Evolutionary conservation across 2,797 vertebrate genomes (phyloP).

Genomic region (Catharus ustulatus): DNA sequence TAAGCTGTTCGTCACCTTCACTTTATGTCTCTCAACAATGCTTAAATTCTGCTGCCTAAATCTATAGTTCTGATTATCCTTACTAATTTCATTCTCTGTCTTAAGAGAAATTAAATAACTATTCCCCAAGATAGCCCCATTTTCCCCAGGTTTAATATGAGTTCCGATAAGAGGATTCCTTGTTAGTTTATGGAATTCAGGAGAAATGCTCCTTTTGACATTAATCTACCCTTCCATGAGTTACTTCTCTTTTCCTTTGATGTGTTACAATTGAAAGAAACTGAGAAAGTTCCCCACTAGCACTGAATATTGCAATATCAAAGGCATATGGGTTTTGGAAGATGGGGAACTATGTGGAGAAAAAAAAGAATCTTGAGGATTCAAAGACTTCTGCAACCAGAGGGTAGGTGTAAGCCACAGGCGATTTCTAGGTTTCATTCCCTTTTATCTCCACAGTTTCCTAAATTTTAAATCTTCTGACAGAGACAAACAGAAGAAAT

Average conservation of each 20-base stretch:
- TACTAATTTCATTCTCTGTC: not conserved
- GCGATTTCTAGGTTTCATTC: constrained; percentile 24
- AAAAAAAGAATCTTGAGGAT: constrained; percentile 2
- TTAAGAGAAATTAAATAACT: not conserved
- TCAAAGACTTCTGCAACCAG: constrained; percentile 23
- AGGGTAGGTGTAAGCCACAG: constrained; percentile 33
- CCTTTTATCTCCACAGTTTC: constrained; percentile 31
- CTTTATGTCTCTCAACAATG: rapidly evolving
- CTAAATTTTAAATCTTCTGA: constrained; percentile 15
- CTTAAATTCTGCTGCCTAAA: not conserved
- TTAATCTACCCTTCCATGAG: not conserved
- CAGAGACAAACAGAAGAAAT: not conserved
- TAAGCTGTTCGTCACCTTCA: not conserved
- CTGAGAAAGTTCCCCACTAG: constrained; percentile 1
- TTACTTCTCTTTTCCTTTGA: constrained; percentile 12
- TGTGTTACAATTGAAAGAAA: constrained; percentile 23
- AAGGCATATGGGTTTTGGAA: not conserved
- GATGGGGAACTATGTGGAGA: not conserved
- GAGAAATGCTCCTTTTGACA: not conserved
- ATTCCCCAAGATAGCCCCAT: not conserved
- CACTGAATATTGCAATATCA: constrained; percentile 44
- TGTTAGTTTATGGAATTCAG: not conserved
- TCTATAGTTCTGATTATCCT: not conserved
- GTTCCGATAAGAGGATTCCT: not conserved
- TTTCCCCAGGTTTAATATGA: not conserved